A percentile compares a stretch with the other conserved stretches of the same genome.
Evolutionary conservation across 2,113 vertebrate genomes (phyloP).

Genomic region (Callipepla californica): DNA sequence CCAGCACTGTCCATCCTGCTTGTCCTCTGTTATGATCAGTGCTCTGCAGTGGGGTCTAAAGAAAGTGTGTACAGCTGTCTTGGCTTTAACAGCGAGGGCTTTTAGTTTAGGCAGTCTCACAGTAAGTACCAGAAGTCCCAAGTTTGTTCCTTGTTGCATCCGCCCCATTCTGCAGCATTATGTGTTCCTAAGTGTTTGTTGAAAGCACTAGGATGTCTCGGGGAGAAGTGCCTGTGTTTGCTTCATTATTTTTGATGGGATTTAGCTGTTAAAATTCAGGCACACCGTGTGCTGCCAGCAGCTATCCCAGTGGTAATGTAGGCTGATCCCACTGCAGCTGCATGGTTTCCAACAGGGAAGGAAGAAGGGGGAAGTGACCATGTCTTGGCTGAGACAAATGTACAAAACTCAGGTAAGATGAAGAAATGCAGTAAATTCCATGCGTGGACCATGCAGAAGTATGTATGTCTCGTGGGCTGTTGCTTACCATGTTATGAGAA

Average conservation of each 20-base stretch:
- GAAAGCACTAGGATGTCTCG: background rate
- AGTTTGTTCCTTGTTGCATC: background rate
- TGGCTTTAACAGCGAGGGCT: background rate
- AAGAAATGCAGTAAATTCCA: background rate
- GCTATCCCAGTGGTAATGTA: background rate
- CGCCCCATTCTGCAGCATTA: background rate
- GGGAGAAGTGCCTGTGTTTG: background rate
- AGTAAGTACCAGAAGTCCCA: background rate
- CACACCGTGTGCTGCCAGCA: constrained; percentile 8
- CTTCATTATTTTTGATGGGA: constrained; percentile 45
- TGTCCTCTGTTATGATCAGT: background rate
- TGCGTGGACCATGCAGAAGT: background rate
- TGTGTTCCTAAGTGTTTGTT: background rate
- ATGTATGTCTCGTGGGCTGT: background rate
- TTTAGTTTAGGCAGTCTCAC: background rate
- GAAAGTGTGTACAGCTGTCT: background rate
- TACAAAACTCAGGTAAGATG: background rate
- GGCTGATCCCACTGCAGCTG: constrained; percentile 2
- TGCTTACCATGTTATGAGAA: background rate
- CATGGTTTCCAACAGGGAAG: background rate
- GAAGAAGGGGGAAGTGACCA: background rate
- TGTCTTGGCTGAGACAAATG: background rate
- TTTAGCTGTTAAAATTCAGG: constrained; percentile 46
- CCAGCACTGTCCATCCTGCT: background rate
- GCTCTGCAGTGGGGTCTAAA: background rate